Percentiles rank a stretch among this genome's conserved stretches.
Evolutionary conservation across 2,113 vertebrate species (phyloP).

Genomic region (Notothenia coriiceps): DNA sequence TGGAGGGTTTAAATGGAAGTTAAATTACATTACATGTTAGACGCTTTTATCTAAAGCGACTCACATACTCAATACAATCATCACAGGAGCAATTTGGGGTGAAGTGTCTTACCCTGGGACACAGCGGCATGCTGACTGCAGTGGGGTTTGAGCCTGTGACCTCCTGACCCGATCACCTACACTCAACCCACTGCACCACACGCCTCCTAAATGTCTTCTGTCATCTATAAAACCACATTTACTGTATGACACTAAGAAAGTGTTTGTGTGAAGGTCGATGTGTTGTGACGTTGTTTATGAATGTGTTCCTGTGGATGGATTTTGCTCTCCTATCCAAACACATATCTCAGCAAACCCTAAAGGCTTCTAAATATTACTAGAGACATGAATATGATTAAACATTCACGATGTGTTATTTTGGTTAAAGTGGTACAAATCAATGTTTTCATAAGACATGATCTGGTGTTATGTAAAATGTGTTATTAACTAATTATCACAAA

Average conservation of each 20-base stretch:
- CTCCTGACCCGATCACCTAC: too few relatives aligned
- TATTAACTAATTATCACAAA: neutral
- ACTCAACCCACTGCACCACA: too few relatives aligned
- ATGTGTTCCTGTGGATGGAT: neutral
- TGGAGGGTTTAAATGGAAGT: too few relatives aligned
- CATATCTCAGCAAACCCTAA: conserved; percentile 4
- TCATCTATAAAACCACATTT: too few relatives aligned
- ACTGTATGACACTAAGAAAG: neutral
- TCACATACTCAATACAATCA: too few relatives aligned
- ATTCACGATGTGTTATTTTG: neutral
- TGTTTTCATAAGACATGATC: neutral
- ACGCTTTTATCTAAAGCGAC: too few relatives aligned
- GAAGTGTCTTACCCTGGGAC: too few relatives aligned
- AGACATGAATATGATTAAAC: neutral
- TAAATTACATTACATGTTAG: too few relatives aligned
- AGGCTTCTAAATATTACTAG: neutral
- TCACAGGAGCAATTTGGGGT: too few relatives aligned
- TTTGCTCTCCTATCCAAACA: neutral
- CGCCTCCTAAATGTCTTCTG: too few relatives aligned
- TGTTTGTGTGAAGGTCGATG: conserved; percentile 22
- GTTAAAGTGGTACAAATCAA: neutral
- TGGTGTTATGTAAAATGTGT: neutral
- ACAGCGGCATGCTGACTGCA: too few relatives aligned
- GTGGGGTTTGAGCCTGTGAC: too few relatives aligned
- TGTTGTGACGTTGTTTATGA: conserved; percentile 22